These are phyloP conservation scores for Drosophila melanocephala DNA, from an alignment of 2,888 invertebrate species.

Conservation along the genomic window DNA sequence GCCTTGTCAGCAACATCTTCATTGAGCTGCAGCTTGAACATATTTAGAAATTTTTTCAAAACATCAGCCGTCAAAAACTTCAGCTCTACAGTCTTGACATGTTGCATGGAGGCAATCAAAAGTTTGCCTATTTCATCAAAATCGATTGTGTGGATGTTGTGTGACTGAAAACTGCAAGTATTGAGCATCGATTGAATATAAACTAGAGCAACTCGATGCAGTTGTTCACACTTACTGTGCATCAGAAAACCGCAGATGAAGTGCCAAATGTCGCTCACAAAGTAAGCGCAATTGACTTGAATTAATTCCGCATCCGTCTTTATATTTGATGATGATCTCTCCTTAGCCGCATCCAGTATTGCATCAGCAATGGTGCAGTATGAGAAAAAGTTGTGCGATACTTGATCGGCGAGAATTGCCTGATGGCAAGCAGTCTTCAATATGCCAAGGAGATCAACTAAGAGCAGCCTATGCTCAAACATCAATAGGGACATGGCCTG, in stretches of 20 bases:
- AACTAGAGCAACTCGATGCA: slow-evolving; percentile 56
- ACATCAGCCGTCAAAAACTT: slow-evolving; percentile 42
- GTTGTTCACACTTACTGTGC: slow-evolving; percentile 51
- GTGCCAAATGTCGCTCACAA: slow-evolving; percentile 76
- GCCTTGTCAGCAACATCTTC: slow-evolving; percentile 64
- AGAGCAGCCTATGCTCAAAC: slow-evolving; percentile 57
- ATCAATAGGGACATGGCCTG: slow-evolving; percentile 44
- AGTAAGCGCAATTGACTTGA: slow-evolving; percentile 60
- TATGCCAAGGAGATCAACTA: slow-evolving; percentile 72
- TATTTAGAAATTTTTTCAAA: slow-evolving; percentile 56
- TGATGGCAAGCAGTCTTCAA: slow-evolving; percentile 73
- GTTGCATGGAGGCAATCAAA: slow-evolving; percentile 50
- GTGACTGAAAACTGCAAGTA: slow-evolving; percentile 40
- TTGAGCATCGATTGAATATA: slow-evolving; percentile 57
- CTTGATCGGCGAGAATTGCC: slow-evolving; percentile 67
- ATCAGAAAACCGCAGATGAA: slow-evolving; percentile 66
- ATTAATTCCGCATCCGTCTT: not conserved
- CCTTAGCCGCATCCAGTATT: slow-evolving; percentile 62
- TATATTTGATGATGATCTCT: not conserved
- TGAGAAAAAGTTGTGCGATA: slow-evolving; percentile 69
- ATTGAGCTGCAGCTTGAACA: slow-evolving; percentile 49
- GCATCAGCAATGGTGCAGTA: slow-evolving; percentile 74
- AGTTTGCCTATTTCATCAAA: slow-evolving; percentile 71
- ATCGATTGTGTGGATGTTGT: slow-evolving; percentile 47
- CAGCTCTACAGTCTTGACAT: slow-evolving; percentile 51